Percentiles rank a stretch among this genome's conserved stretches.
Conservation (phyloP, 1,140 invertebrate genomes). For the Antheraea pernyi region DNA sequence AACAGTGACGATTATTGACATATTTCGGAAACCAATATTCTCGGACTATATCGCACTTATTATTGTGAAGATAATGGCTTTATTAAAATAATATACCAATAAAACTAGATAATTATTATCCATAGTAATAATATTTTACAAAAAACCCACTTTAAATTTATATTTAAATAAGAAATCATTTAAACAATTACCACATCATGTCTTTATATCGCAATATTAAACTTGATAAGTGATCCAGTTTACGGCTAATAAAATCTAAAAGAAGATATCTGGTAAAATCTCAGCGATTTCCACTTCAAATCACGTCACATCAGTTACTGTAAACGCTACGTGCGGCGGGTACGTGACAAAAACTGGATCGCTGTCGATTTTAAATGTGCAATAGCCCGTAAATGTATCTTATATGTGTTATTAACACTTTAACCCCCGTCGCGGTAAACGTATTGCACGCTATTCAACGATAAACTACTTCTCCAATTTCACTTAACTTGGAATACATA, state of each 20-base stretch:
- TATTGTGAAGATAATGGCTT: too few relatives aligned
- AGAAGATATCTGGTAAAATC: not conserved
- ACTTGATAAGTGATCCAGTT: constrained; percentile 3
- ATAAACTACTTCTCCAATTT: not conserved
- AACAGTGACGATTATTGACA: too few relatives aligned
- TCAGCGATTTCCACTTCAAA: constrained; percentile 13
- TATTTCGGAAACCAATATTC: too few relatives aligned
- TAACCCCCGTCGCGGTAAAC: constrained; percentile 1
- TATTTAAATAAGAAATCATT: not conserved
- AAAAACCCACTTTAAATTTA: not conserved
- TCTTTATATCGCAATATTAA: constrained; percentile 2
- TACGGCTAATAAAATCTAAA: constrained; percentile 5
- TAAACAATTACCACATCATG: not conserved
- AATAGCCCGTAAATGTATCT: constrained; percentile 33
- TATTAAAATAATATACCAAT: not conserved
- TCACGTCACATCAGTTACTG: constrained; percentile 16
- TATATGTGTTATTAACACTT: constrained; percentile 36
- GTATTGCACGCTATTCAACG: not conserved
- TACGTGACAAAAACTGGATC: constrained; percentile 29
- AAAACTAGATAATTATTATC: too few relatives aligned
- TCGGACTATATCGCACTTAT: too few relatives aligned
- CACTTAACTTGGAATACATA: too few relatives aligned
- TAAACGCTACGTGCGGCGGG: constrained; percentile 15
- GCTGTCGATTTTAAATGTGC: constrained; percentile 38
- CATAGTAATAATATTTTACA: not conserved